Evolutionary conservation across 2,797 vertebrate genomes (phyloP).

Genomic region (Rhincodon typus): DNA sequence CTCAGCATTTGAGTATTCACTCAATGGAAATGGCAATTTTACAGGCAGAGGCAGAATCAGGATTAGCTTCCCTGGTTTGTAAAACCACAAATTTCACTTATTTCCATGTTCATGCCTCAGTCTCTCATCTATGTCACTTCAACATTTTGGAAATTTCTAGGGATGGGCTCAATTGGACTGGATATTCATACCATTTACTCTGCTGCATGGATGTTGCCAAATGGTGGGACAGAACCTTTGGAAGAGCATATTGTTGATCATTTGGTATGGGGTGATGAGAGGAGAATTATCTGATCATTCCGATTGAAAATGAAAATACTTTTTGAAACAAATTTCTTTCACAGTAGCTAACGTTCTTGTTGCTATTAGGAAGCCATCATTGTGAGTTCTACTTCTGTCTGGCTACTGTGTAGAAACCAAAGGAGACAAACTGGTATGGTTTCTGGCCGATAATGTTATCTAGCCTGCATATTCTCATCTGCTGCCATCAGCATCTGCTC

Average conservation of each 20-base stretch:
- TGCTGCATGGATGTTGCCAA: not conserved
- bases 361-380: no score
- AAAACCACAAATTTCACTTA: not conserved
- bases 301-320: not conserved
- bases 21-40: not conserved
- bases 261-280: not conserved
- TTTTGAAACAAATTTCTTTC: not conserved
- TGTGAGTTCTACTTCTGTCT: no score
- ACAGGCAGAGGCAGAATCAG: not conserved
- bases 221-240: no score
- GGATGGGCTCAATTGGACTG: not conserved
- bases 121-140: not conserved
- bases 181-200: not conserved
- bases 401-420: not conserved
- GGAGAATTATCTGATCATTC: not conserved
- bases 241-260: not conserved
- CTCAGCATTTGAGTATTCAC: not conserved
- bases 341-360: not conserved
- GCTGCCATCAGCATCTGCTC: no score
- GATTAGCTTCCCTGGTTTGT: not conserved
- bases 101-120: not conserved
- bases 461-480: not conserved
- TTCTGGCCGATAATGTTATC: not conserved
- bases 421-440: not conserved
- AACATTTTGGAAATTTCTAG: not conserved